Evolutionary conservation across 2,113 vertebrate species (phyloP).

Genomic region (Prinia subflava): DNA sequence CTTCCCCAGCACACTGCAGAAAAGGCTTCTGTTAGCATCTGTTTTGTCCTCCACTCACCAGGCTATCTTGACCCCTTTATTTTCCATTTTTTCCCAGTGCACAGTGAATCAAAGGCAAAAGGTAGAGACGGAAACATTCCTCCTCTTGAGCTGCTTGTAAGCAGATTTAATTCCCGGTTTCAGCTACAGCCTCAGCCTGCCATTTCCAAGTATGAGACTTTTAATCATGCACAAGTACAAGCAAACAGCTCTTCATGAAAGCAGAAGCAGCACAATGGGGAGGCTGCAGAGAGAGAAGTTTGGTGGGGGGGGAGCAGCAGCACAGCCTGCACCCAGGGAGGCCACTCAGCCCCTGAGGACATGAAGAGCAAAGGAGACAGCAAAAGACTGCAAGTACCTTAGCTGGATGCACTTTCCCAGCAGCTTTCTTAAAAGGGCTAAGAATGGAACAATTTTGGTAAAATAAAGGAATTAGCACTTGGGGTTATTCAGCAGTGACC

Average conservation of each 20-base stretch:
- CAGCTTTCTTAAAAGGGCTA: not conserved
- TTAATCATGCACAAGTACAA: not conserved
- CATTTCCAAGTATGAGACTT: not conserved
- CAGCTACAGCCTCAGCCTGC: not conserved
- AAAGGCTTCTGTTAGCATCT: not conserved
- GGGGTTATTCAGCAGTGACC: not conserved
- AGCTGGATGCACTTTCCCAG: not conserved
- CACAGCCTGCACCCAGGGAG: not conserved
- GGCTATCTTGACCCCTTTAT: not conserved
- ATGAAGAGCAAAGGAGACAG: not conserved
- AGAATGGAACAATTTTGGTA: not conserved
- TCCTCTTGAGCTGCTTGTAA: not conserved
- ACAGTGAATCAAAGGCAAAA: not conserved
- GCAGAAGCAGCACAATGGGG: not conserved
- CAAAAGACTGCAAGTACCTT: not conserved
- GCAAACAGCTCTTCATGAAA: not conserved
- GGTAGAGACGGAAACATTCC: not conserved
- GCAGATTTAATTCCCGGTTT: not conserved
- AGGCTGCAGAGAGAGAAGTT: not conserved
- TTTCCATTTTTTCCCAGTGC: not conserved
- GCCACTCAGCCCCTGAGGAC: not conserved
- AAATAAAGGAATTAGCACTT: not conserved
- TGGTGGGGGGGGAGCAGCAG: not conserved
- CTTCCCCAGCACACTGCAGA: not conserved
- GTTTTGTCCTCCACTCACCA: not conserved